A percentile compares a stretch with the other conserved stretches of the same genome.
Evolutionary conservation across 2,113 vertebrate genomes (phyloP).

Genomic region (Vulpes ferrilata): DNA sequence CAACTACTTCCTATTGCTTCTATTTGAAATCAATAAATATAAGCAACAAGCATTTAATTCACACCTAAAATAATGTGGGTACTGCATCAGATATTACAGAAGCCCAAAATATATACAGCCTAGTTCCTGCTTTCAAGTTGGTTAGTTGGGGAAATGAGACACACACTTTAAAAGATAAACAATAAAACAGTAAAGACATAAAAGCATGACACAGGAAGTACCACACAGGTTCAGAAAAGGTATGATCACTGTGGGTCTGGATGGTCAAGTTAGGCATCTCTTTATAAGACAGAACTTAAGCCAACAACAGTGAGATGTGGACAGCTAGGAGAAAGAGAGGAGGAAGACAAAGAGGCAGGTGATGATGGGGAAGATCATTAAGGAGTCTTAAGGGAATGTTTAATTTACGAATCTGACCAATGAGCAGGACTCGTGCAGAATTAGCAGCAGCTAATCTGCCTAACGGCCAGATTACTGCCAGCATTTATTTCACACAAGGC

Average conservation of each 20-base stretch:
- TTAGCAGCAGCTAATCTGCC: neutral
- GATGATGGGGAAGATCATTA: neutral
- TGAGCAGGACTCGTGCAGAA: neutral
- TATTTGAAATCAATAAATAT: slow-evolving; percentile 42
- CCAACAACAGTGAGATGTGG: neutral
- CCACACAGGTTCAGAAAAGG: neutral
- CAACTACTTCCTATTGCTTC: slow-evolving; percentile 36
- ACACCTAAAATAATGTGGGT: neutral
- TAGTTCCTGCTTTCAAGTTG: neutral
- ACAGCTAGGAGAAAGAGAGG: neutral
- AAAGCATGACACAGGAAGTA: neutral
- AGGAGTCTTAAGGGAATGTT: neutral
- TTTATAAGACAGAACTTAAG: slow-evolving; percentile 1
- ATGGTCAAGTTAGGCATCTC: neutral
- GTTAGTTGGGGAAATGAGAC: slow-evolving; percentile 33
- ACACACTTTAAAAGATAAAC: neutral
- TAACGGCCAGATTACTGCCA: neutral
- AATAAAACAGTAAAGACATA: slow-evolving; percentile 25
- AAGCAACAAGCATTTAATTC: slow-evolving; percentile 51
- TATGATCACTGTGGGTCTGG: neutral
- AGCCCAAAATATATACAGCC: neutral
- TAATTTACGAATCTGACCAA: neutral
- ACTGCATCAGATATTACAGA: neutral
- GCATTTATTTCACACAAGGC: neutral
- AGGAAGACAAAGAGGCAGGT: neutral